These are phyloP conservation scores for Nannospalax galili DNA, from an alignment of 2,113 vertebrate species.

Conservation along the genomic window DNA sequence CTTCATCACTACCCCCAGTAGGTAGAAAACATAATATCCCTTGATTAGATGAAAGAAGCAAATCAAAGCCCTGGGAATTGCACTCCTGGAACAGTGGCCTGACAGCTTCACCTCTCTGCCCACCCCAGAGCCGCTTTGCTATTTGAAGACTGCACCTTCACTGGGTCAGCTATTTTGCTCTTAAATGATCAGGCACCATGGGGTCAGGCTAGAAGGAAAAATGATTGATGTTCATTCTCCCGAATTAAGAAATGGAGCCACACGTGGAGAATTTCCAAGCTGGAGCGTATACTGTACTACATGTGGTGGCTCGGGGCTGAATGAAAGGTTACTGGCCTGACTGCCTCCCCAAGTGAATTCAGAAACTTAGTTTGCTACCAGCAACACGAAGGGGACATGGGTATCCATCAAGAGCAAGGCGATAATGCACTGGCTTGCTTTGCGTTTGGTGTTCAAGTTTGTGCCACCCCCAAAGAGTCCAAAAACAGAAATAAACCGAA, in stretches of 20 bases:
- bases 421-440: not conserved
- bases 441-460: not conserved
- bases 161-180: not conserved
- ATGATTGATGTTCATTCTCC: conserved; percentile 11
- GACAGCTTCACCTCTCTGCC: not conserved
- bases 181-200: not conserved
- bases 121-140: not conserved
- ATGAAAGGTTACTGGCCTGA: not conserved
- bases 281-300: not conserved
- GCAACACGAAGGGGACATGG: not conserved
- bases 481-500: not conserved
- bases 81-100: not conserved
- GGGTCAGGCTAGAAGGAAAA: not conserved
- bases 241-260: conserved; percentile 52
- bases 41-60: not conserved
- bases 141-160: not conserved
- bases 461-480: not conserved
- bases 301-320: not conserved
- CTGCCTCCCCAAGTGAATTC: not conserved
- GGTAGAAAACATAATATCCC: conserved; percentile 29
- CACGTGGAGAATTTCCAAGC: conserved; percentile 19
- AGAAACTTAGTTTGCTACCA: not conserved
- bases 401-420: not conserved
- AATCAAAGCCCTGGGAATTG: not conserved
- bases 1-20: not conserved